Evolutionary conservation across 2,113 vertebrate genomes (phyloP).

Genomic region (Sceloporus undulatus): DNA sequence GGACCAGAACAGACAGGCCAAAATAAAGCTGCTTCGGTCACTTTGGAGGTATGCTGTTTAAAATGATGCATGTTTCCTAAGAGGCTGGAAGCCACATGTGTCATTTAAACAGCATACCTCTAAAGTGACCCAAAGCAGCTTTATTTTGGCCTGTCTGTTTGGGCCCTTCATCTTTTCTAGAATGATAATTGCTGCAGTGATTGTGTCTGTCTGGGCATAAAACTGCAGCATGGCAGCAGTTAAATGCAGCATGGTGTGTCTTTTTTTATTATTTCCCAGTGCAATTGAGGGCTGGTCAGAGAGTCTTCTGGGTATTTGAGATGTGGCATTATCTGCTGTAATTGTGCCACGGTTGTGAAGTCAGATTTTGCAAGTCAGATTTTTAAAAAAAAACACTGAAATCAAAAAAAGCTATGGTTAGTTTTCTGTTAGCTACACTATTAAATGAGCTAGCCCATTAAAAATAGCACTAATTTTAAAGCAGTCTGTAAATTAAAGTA

Average conservation of each 20-base stretch:
- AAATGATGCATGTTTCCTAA: too few species aligned
- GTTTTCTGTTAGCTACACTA: too few species aligned
- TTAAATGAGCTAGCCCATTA: too few species aligned
- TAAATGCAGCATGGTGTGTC: background rate
- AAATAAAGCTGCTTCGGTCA: too few species aligned
- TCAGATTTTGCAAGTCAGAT: background rate
- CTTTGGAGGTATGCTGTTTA: too few species aligned
- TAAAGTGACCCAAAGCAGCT: too few species aligned
- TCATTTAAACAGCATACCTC: background rate
- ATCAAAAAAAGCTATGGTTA: too few species aligned
- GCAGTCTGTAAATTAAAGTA: too few species aligned
- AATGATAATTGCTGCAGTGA: constrained; percentile 25
- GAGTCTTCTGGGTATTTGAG: background rate
- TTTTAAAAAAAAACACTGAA: background rate
- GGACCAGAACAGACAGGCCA: too few species aligned
- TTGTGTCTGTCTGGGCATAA: background rate
- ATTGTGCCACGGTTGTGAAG: background rate
- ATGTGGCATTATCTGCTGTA: background rate
- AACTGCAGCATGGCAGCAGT: background rate
- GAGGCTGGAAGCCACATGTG: too few species aligned
- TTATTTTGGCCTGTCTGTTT: too few species aligned
- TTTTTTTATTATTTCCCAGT: background rate
- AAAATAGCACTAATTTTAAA: too few species aligned
- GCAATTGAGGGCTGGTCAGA: background rate
- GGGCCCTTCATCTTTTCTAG: background rate